Evolutionary conservation across 2,113 vertebrate species (phyloP).

Genomic region (Tragulus kanchil): DNA sequence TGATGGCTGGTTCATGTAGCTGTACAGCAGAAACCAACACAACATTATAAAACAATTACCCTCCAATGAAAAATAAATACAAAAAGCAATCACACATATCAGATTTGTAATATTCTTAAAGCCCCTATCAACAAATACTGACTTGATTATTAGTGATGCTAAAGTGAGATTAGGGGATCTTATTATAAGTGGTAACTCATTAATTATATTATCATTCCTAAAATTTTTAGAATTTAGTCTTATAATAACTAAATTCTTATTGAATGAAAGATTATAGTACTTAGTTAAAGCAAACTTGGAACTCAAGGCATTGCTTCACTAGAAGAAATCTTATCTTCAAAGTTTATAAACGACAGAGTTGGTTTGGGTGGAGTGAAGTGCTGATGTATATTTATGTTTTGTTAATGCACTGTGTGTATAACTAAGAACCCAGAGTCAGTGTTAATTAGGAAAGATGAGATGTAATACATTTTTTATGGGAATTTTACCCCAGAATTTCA

Average conservation of each 20-base stretch:
- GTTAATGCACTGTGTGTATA: neutral
- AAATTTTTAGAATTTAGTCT: neutral
- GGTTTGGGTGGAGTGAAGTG: neutral
- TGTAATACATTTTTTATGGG: neutral
- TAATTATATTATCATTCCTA: neutral
- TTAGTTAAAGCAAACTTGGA: neutral
- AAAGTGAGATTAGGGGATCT: neutral
- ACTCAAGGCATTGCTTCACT: neutral
- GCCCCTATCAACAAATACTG: neutral
- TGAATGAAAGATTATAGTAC: neutral
- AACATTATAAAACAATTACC: neutral
- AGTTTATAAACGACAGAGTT: neutral
- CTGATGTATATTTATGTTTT: neutral
- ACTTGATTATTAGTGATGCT: neutral
- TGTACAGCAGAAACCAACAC: neutral
- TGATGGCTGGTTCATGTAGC: neutral
- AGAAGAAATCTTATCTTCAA: conserved; percentile 41
- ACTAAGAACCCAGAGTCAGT: conserved; percentile 7
- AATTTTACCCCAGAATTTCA: neutral
- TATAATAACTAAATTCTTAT: neutral
- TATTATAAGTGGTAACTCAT: neutral
- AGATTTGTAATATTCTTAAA: neutral
- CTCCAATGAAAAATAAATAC: neutral
- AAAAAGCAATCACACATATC: neutral
- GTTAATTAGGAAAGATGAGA: conserved; percentile 12